A percentile compares a stretch with the other conserved stretches of the same genome.
Conservation (phyloP, 2,797 vertebrate genomes). For the Macrochelys suwanniensis region DNA sequence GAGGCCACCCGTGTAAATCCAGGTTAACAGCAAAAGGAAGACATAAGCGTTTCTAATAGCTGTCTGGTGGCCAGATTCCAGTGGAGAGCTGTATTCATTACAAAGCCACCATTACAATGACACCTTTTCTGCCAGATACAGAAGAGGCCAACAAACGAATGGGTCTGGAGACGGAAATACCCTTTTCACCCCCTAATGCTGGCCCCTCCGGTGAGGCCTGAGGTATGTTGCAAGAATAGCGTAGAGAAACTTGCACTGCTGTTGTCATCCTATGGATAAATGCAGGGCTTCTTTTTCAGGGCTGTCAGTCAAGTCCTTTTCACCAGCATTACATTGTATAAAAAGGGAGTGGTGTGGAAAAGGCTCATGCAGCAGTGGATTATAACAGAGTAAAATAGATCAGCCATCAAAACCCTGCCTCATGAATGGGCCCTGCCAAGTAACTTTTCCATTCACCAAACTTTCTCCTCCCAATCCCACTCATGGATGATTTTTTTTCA, state of each 20-base stretch:
- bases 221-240: not conserved
- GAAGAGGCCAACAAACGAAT: not conserved
- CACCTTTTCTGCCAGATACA: not conserved
- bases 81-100: not conserved
- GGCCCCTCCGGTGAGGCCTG: accelerated
- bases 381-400: not conserved
- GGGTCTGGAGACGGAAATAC: not conserved
- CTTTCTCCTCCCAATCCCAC: not conserved
- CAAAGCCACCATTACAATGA: accelerated
- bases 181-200: not conserved
- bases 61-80: not conserved
- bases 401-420: not conserved
- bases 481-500: not conserved
- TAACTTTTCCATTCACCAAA: not conserved
- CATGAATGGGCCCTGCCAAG: not conserved
- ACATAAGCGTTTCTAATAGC: not conserved
- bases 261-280: not conserved
- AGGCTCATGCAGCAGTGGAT: not conserved
- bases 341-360: not conserved
- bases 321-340: not conserved
- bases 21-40: not conserved
- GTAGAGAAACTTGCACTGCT: accelerated
- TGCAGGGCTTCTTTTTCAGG: not conserved
- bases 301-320: not conserved
- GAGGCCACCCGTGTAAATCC: not conserved